phyloP scores from a whole-genome alignment of 1,140 invertebrate genomes.

The Sycophila sp. region DNA sequence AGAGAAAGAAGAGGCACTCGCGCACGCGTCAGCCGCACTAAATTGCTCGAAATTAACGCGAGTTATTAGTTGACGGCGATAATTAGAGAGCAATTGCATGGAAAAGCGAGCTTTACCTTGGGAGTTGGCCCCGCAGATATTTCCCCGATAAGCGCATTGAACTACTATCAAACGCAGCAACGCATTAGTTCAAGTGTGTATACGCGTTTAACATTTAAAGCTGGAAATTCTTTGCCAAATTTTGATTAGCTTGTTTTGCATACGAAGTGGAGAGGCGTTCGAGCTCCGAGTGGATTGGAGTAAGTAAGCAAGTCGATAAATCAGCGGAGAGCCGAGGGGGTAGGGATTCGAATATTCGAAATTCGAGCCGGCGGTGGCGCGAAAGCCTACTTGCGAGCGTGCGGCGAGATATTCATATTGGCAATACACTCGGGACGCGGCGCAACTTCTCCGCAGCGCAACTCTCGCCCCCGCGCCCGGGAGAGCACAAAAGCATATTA shows the following conservation, averaged over 20 bases:
- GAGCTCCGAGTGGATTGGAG: conserved; percentile 24
- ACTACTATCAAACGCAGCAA: not conserved
- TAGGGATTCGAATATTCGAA: conserved; percentile 27
- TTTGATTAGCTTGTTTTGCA: conserved; percentile 5
- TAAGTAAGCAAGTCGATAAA: conserved; percentile 37
- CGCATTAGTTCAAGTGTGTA: too few species aligned
- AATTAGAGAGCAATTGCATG: conserved; percentile 65
- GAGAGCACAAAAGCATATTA: conserved; percentile 53
- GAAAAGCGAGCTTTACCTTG: conserved; percentile 57
- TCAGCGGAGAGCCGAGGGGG: conserved; percentile 16
- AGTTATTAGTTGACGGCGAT: conserved; percentile 66
- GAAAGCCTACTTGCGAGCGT: conserved; percentile 26
- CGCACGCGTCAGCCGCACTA: conserved; percentile 54
- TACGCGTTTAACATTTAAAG: too few species aligned
- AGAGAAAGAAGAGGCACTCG: conserved; percentile 29
- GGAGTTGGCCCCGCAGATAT: conserved; percentile 16
- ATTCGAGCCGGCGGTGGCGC: conserved; percentile 24
- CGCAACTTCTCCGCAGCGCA: conserved; percentile 13
- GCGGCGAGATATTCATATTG: not conserved
- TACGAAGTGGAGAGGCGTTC: conserved; percentile 7
- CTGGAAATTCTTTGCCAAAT: not conserved
- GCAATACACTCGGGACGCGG: conserved; percentile 43
- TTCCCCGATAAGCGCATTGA: conserved; percentile 38
- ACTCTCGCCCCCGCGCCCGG: conserved; percentile 17
- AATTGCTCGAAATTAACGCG: conserved; percentile 66